Evolutionary conservation across 37 sponge, comb jelly and placozoan genomes (phyloP).

Genomic region (Hexactinellida sp.): DNA sequence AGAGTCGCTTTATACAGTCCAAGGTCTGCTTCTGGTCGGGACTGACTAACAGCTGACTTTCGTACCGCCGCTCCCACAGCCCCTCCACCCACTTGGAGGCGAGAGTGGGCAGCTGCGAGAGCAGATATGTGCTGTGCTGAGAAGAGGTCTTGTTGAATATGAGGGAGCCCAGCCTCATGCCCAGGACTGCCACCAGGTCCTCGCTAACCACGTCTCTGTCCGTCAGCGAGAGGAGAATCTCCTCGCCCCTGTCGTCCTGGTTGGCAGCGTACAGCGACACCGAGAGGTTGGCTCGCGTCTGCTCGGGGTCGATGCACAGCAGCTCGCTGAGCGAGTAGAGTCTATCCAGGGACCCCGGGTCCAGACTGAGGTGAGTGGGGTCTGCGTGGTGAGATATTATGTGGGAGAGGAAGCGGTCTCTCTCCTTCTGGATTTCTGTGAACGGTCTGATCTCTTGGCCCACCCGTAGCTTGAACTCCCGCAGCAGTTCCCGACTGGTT

Average conservation of each 20-base stretch:
- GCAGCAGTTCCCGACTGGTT: neutral
- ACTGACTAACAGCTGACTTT: constrained; percentile 5
- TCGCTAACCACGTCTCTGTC: neutral
- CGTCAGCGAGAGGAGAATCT: neutral
- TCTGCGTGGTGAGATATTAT: neutral
- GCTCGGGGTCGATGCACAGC: neutral
- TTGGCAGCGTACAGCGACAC: neutral
- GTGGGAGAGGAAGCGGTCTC: neutral
- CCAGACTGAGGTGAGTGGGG: neutral
- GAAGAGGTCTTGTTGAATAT: constrained; percentile 1
- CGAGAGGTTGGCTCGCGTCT: neutral
- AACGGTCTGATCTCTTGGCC: neutral
- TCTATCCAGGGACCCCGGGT: neutral
- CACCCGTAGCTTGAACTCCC: neutral
- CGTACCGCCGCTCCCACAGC: neutral
- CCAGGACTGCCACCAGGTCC: neutral
- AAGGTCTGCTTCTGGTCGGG: constrained; percentile 7
- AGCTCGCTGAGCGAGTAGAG: constrained; percentile 1
- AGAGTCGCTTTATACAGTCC: constrained; percentile 7
- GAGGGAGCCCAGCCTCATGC: neutral
- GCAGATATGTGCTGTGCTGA: neutral
- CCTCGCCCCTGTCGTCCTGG: constrained; percentile 8
- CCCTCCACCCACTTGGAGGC: constrained; percentile 6
- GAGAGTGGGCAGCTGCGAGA: neutral
- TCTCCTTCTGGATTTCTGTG: neutral